These are phyloP conservation scores for Gambusia yucatana DNA, from an alignment of 2,797 vertebrate genomes.

Conservation along the genomic window DNA sequence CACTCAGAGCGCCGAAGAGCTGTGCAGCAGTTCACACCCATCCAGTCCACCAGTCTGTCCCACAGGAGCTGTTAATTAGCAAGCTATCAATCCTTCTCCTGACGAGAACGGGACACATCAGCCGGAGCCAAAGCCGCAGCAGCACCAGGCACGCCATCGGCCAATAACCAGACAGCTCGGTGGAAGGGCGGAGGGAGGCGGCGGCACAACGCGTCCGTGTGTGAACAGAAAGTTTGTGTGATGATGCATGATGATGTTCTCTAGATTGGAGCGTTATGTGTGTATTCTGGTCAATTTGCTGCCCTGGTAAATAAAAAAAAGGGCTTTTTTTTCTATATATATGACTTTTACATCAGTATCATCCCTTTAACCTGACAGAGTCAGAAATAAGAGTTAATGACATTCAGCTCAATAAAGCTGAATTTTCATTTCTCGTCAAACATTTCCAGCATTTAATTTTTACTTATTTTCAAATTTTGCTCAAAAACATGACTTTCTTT, in stretches of 20 bases:
- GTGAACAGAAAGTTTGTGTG: slow-evolving; percentile 39
- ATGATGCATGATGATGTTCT: slow-evolving; percentile 61
- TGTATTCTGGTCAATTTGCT: slow-evolving; percentile 9
- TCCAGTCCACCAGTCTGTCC: slow-evolving; percentile 45
- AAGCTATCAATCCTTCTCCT: slow-evolving; percentile 59
- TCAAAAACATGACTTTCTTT: not conserved
- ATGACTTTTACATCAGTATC: not conserved
- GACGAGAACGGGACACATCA: slow-evolving; percentile 44
- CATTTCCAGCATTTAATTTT: not conserved
- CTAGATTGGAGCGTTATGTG: slow-evolving; percentile 31
- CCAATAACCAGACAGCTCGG: slow-evolving; percentile 39
- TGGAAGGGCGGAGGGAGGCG: slow-evolving; percentile 43
- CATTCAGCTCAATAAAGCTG: not conserved
- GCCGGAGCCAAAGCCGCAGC: slow-evolving; percentile 54
- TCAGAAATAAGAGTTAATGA: not conserved
- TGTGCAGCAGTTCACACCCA: slow-evolving; percentile 48
- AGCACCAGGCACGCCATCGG: slow-evolving; percentile 58
- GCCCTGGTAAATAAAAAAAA: not conserved
- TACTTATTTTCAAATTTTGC: not conserved
- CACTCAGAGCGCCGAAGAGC: slow-evolving; percentile 18
- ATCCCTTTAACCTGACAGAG: not conserved
- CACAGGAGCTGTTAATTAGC: slow-evolving; percentile 58
- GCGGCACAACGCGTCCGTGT: slow-evolving; percentile 14
- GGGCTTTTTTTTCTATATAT: not conserved
- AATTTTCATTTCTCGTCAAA: not conserved